Conservation (phyloP, 1,140 invertebrate species). For the Alviniconcha marisindica region DNA sequence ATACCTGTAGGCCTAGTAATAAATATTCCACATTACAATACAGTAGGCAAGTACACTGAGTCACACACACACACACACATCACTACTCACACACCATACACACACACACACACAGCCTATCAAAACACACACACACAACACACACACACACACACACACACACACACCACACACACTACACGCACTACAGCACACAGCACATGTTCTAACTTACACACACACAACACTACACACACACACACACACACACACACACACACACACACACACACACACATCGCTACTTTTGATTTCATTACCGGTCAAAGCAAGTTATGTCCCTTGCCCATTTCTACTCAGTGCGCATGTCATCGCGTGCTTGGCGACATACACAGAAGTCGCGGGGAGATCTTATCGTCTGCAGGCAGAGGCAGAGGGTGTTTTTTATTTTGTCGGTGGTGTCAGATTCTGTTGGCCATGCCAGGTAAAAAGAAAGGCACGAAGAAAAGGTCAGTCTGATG, state of each 20-base stretch:
- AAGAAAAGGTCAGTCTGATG: slow-evolving; percentile 16
- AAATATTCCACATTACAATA: no score
- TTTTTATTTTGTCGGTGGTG: background rate
- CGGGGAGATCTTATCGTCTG: no score
- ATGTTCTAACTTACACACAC: no score
- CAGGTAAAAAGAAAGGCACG: slow-evolving; percentile 23
- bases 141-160: background rate
- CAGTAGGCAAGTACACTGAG: no score
- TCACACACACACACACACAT: no score
- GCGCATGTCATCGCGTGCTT: slow-evolving; percentile 37
- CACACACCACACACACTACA: no score
- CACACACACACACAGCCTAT: background rate
- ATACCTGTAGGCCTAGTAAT: no score
- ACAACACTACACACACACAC: no score
- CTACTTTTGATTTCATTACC: background rate
- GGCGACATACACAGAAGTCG: slow-evolving; percentile 17
- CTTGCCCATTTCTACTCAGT: background rate
- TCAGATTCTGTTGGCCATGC: background rate
- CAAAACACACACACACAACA: no score
- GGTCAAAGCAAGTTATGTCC: background rate
- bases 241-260: no score
- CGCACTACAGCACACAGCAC: no score
- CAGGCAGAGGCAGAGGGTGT: background rate
- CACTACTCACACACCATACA: no score
- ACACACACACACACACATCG: background rate